These are phyloP conservation scores for Nothoprocta pentlandii DNA, from an alignment of 2,113 vertebrate genomes.

Conservation along the genomic window DNA sequence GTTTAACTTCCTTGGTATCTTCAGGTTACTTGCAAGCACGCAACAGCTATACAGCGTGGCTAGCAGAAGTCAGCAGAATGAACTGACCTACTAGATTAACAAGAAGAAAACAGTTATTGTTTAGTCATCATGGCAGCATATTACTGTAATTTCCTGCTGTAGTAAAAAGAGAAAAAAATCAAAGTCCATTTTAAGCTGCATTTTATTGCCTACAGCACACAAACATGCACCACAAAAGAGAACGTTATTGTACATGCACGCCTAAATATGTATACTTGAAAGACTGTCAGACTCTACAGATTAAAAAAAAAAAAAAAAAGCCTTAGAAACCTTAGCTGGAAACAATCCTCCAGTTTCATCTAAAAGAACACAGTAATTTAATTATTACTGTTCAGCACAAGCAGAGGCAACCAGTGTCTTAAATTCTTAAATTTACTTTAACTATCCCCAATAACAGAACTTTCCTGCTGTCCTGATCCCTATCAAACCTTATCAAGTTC, in stretches of 20 bases:
- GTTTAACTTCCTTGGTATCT: not conserved
- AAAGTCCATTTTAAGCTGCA: slow-evolving; percentile 11
- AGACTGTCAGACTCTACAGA: not conserved
- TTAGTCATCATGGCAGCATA: rapidly evolving
- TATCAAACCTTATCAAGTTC: not conserved
- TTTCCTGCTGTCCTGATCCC: not conserved
- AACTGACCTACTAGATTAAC: not conserved
- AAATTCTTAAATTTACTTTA: not conserved
- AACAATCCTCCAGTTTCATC: not conserved
- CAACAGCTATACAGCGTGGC: not conserved
- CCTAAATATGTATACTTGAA: not conserved
- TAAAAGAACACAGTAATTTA: not conserved
- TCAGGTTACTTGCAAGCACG: not conserved
- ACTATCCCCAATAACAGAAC: not conserved
- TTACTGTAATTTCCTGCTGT: not conserved
- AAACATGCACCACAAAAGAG: not conserved
- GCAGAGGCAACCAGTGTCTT: not conserved
- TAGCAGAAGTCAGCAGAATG: not conserved
- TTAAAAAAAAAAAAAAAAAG: too few species aligned
- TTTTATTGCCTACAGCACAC: not conserved
- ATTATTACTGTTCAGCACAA: not conserved
- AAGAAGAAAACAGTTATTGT: not conserved
- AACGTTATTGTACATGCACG: not conserved
- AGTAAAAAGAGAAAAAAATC: not conserved
- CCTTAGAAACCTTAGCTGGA: not conserved